Evolutionary conservation across 2,797 vertebrate genomes (phyloP).

Genomic region (Anguilla pacifica): DNA sequence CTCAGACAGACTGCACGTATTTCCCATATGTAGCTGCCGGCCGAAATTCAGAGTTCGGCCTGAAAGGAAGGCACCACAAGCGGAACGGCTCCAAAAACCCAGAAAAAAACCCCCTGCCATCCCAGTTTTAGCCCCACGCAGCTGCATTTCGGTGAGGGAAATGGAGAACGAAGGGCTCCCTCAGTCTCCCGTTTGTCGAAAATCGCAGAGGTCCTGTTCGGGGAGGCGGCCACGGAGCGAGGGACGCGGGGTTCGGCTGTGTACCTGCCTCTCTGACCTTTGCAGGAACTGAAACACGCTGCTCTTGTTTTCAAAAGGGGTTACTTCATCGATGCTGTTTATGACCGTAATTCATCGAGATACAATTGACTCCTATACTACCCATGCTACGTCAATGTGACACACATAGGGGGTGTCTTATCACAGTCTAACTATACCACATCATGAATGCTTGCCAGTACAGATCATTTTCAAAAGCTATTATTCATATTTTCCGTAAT

Average conservation of each 20-base stretch:
- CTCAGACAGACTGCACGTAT: constrained; percentile 27
- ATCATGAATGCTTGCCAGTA: background rate
- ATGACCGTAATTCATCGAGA: background rate
- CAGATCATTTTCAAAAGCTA: background rate
- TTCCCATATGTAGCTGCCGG: constrained; percentile 23
- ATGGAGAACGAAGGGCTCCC: background rate
- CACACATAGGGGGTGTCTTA: background rate
- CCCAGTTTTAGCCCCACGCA: background rate
- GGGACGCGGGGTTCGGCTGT: background rate
- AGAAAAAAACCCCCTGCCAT: background rate
- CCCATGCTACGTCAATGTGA: background rate
- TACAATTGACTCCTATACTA: background rate
- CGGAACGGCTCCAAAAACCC: background rate
- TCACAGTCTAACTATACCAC: background rate
- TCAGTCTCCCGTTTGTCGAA: background rate
- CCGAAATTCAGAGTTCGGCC: constrained; percentile 34
- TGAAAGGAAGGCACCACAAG: background rate
- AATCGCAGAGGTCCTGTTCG: background rate
- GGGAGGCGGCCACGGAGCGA: background rate
- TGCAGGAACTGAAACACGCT: background rate
- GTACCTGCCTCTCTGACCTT: background rate
- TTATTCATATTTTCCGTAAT: background rate
- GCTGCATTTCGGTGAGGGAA: background rate
- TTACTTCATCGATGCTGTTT: background rate
- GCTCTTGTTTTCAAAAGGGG: background rate